phyloP scores from a whole-genome alignment of 2,113 vertebrate species.

The Anguilla rostrata region DNA sequence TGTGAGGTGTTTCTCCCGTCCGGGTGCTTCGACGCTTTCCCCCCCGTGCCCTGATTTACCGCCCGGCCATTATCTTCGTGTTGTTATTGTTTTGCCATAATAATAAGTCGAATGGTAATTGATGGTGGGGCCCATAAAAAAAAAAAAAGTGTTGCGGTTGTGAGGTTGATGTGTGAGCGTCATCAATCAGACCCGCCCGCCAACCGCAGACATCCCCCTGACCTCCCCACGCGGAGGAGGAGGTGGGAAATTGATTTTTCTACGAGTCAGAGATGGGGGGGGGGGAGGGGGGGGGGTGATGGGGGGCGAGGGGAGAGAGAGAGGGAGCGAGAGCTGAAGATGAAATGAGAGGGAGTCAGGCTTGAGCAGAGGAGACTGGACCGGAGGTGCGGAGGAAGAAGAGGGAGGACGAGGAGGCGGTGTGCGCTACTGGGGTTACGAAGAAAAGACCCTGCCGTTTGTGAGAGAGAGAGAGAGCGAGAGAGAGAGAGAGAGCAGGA shows the following conservation, averaged over 20 bases:
- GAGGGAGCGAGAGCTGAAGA: neutral
- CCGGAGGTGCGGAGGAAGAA: slow-evolving; percentile 1
- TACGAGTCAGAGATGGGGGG: slow-evolving; percentile 60
- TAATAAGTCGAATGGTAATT: slow-evolving; percentile 62
- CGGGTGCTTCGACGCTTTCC: slow-evolving; percentile 43
- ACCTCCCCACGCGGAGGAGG: slow-evolving; percentile 17
- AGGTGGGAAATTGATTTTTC: slow-evolving; percentile 62
- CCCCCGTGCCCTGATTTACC: slow-evolving; percentile 62
- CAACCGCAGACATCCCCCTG: slow-evolving; percentile 54
- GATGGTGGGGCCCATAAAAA: slow-evolving; percentile 62
- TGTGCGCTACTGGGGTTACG: neutral
- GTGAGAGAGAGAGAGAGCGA: neutral
- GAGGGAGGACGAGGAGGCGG: neutral
- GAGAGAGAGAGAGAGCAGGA: neutral
- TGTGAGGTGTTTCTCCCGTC: neutral
- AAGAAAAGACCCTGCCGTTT: neutral
- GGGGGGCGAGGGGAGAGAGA: no score
- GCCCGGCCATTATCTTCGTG: slow-evolving; percentile 63
- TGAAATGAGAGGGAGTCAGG: slow-evolving; percentile 18
- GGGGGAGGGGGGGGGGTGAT: slow-evolving; percentile 10
- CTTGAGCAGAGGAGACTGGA: slow-evolving; percentile 2
- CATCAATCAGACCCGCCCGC: slow-evolving; percentile 67
- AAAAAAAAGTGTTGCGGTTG: slow-evolving; percentile 49
- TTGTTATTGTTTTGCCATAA: slow-evolving; percentile 71
- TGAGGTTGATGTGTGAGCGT: slow-evolving; percentile 58